Percentiles rank a stretch among this genome's conserved stretches.
phyloP scores from a whole-genome alignment of 2,797 vertebrate genomes.

The Rhinella marina region DNA sequence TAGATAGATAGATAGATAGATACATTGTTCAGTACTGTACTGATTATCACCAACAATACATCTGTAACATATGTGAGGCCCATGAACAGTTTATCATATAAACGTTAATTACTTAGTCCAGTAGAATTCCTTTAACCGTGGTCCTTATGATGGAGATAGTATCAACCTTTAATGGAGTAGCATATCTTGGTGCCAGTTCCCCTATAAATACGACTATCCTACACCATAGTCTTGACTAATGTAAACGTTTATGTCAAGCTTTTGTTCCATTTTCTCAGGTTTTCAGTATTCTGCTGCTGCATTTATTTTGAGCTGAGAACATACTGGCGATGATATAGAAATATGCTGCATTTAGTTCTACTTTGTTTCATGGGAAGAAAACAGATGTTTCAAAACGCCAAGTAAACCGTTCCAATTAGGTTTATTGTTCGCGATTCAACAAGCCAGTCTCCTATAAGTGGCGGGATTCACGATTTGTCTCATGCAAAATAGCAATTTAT shows the following conservation, averaged over 20 bases:
- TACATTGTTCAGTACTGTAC: too few species aligned
- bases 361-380: constrained; percentile 1
- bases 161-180: too few species aligned
- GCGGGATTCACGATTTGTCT: not conserved
- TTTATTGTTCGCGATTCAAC: constrained; percentile 40
- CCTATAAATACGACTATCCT: too few species aligned
- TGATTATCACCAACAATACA: too few species aligned
- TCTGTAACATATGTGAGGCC: too few species aligned
- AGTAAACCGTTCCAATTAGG: constrained; percentile 41
- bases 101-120: too few species aligned
- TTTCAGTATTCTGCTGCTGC: not conserved
- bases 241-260: not conserved
- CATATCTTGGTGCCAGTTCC: too few species aligned
- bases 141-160: too few species aligned
- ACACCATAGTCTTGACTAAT: too few species aligned
- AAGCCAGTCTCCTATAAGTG: constrained; percentile 32
- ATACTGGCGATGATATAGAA: not conserved
- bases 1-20: not conserved
- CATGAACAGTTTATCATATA: too few species aligned
- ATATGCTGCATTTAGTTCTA: constrained; percentile 13
- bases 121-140: too few species aligned
- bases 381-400: constrained; percentile 31
- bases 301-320: not conserved
- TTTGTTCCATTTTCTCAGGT: not conserved
- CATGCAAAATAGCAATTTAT: not conserved